Conservation (phyloP, 2,797 vertebrate species). For the Hoplostethus atlanticus region DNA sequence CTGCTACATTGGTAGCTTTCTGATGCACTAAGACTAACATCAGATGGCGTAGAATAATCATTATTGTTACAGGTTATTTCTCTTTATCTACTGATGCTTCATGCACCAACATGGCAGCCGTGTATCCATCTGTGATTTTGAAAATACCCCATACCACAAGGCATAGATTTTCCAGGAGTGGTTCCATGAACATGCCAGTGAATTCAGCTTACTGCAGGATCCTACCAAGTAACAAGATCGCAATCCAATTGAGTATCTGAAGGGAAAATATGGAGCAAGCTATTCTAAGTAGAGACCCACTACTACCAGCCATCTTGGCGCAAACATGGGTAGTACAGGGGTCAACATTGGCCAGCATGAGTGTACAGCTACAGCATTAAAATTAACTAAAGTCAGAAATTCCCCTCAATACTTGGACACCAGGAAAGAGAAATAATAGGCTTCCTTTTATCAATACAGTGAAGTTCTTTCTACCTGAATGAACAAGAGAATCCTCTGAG, state of each 20-base stretch:
- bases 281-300: neutral
- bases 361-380: constrained; percentile 49
- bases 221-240: neutral
- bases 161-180: constrained; percentile 21
- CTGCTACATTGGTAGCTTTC: too few species aligned
- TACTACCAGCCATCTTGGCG: constrained; percentile 24
- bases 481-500: constrained; percentile 72
- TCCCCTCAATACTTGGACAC: constrained; percentile 54
- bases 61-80: too few species aligned
- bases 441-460: constrained; percentile 62
- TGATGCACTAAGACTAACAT: too few species aligned
- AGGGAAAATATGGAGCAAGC: constrained; percentile 1
- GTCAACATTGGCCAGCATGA: constrained; percentile 39
- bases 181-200: constrained; percentile 19
- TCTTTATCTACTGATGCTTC: constrained; percentile 2
- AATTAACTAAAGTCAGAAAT: constrained; percentile 58
- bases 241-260: constrained; percentile 12
- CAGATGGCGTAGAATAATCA: too few species aligned
- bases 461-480: constrained; percentile 59
- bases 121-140: constrained; percentile 38
- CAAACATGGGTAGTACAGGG: constrained; percentile 26
- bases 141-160: constrained; percentile 11
- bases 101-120: constrained; percentile 9
- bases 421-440: constrained; percentile 52
- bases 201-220: constrained; percentile 8